Percentiles rank a stretch among this genome's conserved stretches.
These are phyloP conservation scores for Steatocranus sp. DNA, from an alignment of 2,797 vertebrate genomes.

Conservation along the genomic window DNA sequence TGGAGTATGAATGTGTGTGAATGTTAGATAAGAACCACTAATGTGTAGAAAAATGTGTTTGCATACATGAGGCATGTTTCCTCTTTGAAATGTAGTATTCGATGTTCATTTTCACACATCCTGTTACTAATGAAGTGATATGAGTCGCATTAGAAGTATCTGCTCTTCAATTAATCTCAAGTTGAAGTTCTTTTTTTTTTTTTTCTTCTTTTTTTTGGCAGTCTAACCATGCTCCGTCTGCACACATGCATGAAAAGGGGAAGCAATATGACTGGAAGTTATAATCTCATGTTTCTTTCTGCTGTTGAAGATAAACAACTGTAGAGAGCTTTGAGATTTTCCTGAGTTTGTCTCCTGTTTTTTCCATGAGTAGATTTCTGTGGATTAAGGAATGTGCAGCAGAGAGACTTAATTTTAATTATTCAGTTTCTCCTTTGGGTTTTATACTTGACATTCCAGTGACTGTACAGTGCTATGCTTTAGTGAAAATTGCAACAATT, in stretches of 20 bases:
- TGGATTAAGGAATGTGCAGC: accelerated
- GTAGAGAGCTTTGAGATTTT: accelerated
- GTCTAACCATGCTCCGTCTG: accelerated
- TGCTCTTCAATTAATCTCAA: neutral
- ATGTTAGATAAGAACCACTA: neutral
- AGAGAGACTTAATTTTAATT: neutral
- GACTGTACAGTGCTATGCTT: neutral
- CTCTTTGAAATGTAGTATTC: neutral
- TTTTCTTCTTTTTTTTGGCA: accelerated
- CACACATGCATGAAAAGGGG: neutral
- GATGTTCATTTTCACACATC: neutral
- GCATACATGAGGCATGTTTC: neutral
- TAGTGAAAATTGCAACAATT: neutral
- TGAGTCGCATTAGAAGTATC: accelerated
- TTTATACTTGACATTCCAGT: neutral
- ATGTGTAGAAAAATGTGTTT: neutral
- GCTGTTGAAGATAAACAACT: neutral
- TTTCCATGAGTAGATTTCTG: neutral
- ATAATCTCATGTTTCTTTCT: neutral
- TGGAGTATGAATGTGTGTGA: accelerated
- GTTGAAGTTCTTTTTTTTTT: neutral
- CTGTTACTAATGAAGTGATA: neutral
- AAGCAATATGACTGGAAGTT: neutral
- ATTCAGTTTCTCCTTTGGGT: neutral
- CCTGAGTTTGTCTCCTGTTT: neutral